Base-by-base conservation (phyloP, 2,797 vertebrate genomes). In the Hypotaenidia okinawae region DNA sequence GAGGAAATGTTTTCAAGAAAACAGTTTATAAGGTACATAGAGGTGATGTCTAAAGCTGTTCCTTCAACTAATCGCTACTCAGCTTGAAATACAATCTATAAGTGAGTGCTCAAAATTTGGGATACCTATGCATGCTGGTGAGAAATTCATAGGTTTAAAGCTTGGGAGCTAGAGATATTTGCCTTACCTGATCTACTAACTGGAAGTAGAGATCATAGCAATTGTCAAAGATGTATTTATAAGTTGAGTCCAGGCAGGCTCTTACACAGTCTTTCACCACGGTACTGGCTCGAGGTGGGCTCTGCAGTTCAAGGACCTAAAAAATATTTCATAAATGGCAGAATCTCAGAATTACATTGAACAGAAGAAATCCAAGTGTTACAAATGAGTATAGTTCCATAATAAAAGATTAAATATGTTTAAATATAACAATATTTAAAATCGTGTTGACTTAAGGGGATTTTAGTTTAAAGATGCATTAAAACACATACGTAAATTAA, bases 191-290 rank as follows among this genome's bases (percentile, higher is more conserved):
- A 94, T 99, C 99, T 72, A 99, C 97, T 75, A 99, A 97, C 35
- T 99, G 99, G 83, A 98, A 98, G 96, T 99, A 99, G 32, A 99
- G 98, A 76, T 99, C 99, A 54, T 99, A 98, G 97, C 99, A 99
- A 95, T 99, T 99, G 95, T 99, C 99, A 96, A 99, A 99, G 92
- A 99, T 99, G 95, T 99, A 99, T 97, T 98, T 99, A 89, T 99
- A 99, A 0, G 99, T 99, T 19, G 99, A 99, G 95, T 99, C 99
- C 94, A 99, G 97, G 87, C 99, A 99, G 2, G 99, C 99, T 94
- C 98, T 98, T 51, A 99, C 99, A 51, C 99, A 99, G 89, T 99
- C 99, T 93, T 99, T 99, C 90, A 99, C 99, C 67, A 99, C 99
- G 90, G 97, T 97, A 39, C 99, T 99, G 88, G 99, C 99, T 96